Conservation (phyloP, 2,888 invertebrate species). For the Tenthredo livida region DNA sequence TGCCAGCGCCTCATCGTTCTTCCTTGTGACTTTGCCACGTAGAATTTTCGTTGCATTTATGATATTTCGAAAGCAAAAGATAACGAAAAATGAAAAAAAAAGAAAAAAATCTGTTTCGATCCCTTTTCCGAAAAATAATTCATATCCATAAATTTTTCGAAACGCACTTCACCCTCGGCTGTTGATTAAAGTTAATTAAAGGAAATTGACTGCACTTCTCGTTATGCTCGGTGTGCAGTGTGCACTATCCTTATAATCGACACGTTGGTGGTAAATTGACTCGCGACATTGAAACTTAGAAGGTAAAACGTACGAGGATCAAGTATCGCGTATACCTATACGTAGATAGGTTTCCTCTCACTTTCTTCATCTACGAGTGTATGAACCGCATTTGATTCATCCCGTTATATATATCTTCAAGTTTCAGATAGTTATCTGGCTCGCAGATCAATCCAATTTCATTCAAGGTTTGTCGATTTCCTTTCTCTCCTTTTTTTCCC, state of each 20-base stretch:
- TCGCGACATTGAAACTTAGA: conserved; percentile 28
- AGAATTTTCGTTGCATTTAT: not conserved
- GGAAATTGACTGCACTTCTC: not conserved
- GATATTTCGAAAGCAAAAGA: not conserved
- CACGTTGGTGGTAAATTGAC: conserved; percentile 23
- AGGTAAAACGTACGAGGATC: conserved; percentile 43
- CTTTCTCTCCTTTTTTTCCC: not conserved
- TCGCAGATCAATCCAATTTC: not conserved
- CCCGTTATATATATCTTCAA: not conserved
- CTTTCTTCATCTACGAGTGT: not conserved
- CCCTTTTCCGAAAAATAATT: not conserved
- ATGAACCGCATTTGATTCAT: not conserved
- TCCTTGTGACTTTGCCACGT: not conserved
- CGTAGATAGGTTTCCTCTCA: not conserved
- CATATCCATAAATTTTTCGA: not conserved
- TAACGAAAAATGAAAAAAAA: not conserved
- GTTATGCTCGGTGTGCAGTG: not conserved
- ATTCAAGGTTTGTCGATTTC: not conserved
- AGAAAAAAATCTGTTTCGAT: not conserved
- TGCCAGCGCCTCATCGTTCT: conserved; percentile 37
- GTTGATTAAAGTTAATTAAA: not conserved
- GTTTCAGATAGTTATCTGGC: not conserved
- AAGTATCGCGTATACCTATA: not conserved
- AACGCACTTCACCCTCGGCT: not conserved
- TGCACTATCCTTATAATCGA: not conserved